phyloP scores from a whole-genome alignment of 2,113 vertebrate genomes.

The Paraplagusia blochii region DNA sequence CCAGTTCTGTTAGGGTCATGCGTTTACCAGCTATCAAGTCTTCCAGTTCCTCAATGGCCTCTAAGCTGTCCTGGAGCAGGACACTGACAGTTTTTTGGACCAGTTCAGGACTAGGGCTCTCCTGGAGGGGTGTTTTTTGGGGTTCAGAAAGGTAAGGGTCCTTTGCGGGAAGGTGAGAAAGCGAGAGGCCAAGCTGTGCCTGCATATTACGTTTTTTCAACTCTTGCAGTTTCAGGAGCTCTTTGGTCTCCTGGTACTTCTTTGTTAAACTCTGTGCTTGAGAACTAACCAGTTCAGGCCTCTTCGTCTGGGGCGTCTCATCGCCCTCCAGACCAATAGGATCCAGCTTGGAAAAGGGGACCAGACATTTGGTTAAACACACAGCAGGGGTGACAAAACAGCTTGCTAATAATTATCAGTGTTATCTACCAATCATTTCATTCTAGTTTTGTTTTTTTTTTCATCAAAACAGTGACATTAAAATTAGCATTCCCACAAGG shows the following conservation, averaged over 20 bases:
- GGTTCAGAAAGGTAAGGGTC: constrained; percentile 72
- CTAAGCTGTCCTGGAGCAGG: constrained; percentile 64
- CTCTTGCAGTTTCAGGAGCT: constrained; percentile 82
- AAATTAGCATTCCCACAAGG: constrained; percentile 38
- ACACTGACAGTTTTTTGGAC: constrained; percentile 64
- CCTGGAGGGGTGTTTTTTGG: constrained; percentile 39
- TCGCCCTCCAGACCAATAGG: constrained; percentile 81
- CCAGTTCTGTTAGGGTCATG: constrained; percentile 67
- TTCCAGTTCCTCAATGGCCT: constrained; percentile 72
- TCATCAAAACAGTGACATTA: constrained; percentile 33
- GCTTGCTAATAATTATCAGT: constrained; percentile 63
- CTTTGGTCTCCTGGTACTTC: constrained; percentile 85
- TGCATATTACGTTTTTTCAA: constrained; percentile 83
- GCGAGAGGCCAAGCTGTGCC: constrained; percentile 81
- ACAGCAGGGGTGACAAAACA: constrained; percentile 76
- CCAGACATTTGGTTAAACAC: constrained; percentile 85
- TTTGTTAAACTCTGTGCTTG: constrained; percentile 82
- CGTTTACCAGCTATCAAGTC: constrained; percentile 56
- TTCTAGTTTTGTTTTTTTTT: constrained; percentile 26
- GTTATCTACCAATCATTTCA: constrained; percentile 48
- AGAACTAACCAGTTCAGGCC: constrained; percentile 81
- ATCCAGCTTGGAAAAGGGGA: constrained; percentile 86
- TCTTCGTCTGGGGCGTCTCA: constrained; percentile 79
- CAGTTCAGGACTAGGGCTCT: constrained; percentile 58
- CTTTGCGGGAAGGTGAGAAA: constrained; percentile 70